phyloP scores from a whole-genome alignment of 1,140 invertebrate genomes.

The Oryctes rhinoceros region DNA sequence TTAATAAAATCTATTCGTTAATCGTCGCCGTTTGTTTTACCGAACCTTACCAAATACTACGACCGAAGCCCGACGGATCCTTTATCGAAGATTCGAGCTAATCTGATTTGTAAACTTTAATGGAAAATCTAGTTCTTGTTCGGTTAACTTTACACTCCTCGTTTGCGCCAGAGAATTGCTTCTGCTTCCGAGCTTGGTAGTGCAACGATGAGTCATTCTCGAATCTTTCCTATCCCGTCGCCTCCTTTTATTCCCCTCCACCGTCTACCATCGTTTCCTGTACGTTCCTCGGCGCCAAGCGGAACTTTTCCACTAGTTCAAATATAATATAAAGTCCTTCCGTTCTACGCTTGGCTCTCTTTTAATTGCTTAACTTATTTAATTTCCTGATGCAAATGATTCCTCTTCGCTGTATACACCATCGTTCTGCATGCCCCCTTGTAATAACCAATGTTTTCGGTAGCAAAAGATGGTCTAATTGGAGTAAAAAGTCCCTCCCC shows the following conservation, averaged over 20 bases:
- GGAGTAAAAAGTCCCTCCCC: background rate
- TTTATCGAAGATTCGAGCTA: background rate
- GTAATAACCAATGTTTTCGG: conserved; percentile 28
- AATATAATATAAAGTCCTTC: conserved; percentile 30
- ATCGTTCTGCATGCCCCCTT: background rate
- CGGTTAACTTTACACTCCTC: background rate
- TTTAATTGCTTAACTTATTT: conserved; percentile 32
- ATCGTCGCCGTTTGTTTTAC: too few relatives aligned
- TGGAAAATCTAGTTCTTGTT: conserved; percentile 18
- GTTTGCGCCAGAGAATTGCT: background rate
- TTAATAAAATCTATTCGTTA: too few relatives aligned
- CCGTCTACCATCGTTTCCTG: background rate
- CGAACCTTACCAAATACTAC: too few relatives aligned
- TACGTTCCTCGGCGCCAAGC: background rate
- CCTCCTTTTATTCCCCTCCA: background rate
- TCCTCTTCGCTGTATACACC: background rate
- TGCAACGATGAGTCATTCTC: background rate
- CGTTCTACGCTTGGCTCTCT: background rate
- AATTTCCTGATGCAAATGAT: conserved; percentile 35
- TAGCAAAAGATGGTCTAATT: conserved; percentile 2
- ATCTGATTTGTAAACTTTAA: conserved; percentile 34
- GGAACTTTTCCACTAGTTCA: conserved; percentile 6
- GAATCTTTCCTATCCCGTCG: background rate
- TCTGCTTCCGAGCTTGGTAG: background rate
- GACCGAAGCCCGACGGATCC: background rate